Base-by-base conservation (phyloP, 2,113 vertebrate genomes). In the cat (Felis catus) region DNA sequence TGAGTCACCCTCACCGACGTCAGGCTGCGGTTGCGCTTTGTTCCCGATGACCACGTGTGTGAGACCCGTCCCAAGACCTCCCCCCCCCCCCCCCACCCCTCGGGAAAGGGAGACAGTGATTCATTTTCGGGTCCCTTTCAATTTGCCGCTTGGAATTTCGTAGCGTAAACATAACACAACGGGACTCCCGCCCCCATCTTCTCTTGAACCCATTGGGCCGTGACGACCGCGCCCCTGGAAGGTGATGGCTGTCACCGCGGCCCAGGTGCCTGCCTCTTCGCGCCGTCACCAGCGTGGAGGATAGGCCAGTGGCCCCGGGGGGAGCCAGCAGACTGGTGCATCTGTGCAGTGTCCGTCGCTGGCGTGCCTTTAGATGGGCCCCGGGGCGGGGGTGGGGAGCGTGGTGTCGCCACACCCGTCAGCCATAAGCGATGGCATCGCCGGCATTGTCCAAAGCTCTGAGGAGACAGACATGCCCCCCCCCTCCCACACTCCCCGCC, bases 321-420 rank as follows among this genome's bases (percentile, higher is more conserved):
- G 21, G 8, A 23, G 5, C 1, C 4, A 1, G 53, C n/a, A 89
- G 41, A 2, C 41, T 2, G 76, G 63, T 21, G 25, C 13, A 1
- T 36, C 63, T 6, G 0, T 25, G 4, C 2, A 71, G 12, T 11
- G 13, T 33, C 70, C 1, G 0, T 65, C 19, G 3, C 45, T 4
- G 0, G 7, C 0, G 1, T 13, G 6, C 51, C 53, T 71, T 66
- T 61, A 63, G 61, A 39, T 53, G 79, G 15, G 14, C 36, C 0
- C 1, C 8, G n/a, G 21, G 21, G 2, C 16, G n/a, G 21, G 7
- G 58, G 2, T 11, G 33, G 19, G 73, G 36, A 83, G 29, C 10
- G 9, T n/a, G 55, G 11, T 4, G 36, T 36, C 63, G 16, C 63
- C 19, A 27, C 7, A 29, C 3, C 13, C 25, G 2, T 8, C 4